A percentile compares a stretch with the other conserved stretches of the same genome.
phyloP scores from a whole-genome alignment of 37 sponge, comb jelly and placozoan species.

The Geodia barretti region DNA sequence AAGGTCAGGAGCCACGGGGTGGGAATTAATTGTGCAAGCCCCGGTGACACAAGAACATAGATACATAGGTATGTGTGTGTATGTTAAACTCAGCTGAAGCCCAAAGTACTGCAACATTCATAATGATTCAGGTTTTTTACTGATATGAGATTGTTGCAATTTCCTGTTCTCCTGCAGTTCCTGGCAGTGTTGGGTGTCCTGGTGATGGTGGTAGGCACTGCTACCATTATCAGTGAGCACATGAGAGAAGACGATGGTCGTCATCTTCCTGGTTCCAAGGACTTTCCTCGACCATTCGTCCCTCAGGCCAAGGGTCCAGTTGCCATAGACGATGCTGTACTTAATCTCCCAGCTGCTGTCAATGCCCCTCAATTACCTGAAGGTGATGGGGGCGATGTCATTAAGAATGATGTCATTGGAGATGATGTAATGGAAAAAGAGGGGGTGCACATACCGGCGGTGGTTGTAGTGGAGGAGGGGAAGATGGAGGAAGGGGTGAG shows the following conservation, averaged over 20 bases:
- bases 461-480: not conserved
- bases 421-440: not conserved
- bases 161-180: not conserved
- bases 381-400: not conserved
- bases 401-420: not conserved
- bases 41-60: not conserved
- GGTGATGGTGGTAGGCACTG: not conserved
- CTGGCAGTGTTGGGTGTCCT: not conserved
- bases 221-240: not conserved
- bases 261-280: not conserved
- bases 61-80: conserved; percentile 5
- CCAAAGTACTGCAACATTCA: too few relatives aligned
- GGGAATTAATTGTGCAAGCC: not conserved
- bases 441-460: not conserved
- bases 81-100: too few relatives aligned
- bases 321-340: not conserved
- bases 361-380: not conserved
- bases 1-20: conserved; percentile 20
- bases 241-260: not conserved
- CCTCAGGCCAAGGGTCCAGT: not conserved
- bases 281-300: not conserved
- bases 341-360: not conserved
- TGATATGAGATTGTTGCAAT: not conserved
- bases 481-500: not conserved
- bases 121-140: not conserved